Base-by-base conservation (phyloP, 2,888 invertebrate genomes). In the Ptycholaimellus sp. region DNA sequence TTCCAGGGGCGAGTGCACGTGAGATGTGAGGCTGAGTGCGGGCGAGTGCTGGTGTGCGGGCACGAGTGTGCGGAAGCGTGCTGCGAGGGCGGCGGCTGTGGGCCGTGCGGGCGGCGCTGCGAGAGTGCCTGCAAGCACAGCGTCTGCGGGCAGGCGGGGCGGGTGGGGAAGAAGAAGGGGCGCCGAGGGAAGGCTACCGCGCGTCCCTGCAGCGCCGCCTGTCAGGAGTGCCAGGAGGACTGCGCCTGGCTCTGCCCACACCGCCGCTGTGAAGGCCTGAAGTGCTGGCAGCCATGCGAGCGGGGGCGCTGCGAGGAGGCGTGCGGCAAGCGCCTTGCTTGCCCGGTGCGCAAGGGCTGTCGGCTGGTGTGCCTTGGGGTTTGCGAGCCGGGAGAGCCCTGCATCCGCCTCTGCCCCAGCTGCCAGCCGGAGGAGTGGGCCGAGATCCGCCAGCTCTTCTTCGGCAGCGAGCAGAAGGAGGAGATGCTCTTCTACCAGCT, bases 371-470 rank as follows among this genome's bases (percentile, higher is more conserved):
- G 73, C 58, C 65, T 70, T 52, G 73, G 74, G n/a, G 66, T 72
- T 38, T 74, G 74, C 59, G n/a, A n/a, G n/a, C n/a, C n/a, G n/a
- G 72, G 72, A 14, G 74, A 75, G 54, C 64, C 63, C 13, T 73
- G 73, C 54, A 71, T 71, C n/a, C 56, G 56, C 25, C 48, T 68
- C 36, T 74, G 74, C 59, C 54, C 62, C 19, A 28, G 50, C 16
- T 74, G 74, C 58, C 47, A 67, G 41, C 31, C 47, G 16, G 31
- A 47, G 19, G 50, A 55, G 5, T 47, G 51, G 45, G 49, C 55
- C 13, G 41, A 35, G 4, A 22, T 22, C 18, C 11, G 30, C 14
- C 35, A 45, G 30, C 47, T 63, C 13, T 54, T 67, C 23, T 61
- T 65, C 46, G 62, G 65, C 30, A 50, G 42, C 31, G 67, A 68